Conservation (phyloP, 1,140 invertebrate genomes). For the Hylaeus volcanicus region DNA sequence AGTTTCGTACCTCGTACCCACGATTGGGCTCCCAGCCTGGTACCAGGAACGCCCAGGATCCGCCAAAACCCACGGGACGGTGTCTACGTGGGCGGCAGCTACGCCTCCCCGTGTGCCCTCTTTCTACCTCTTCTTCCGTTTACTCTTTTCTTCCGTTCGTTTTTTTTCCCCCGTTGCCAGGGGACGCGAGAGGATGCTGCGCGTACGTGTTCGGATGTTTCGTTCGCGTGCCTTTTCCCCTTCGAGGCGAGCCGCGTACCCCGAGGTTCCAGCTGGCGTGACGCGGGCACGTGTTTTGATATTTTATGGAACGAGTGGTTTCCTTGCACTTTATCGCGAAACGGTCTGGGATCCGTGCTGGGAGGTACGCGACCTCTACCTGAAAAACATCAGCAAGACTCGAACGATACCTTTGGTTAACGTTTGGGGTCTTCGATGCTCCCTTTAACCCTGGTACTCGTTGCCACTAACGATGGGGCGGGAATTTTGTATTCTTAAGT, state of each 20-base stretch:
- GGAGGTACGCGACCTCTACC: no score
- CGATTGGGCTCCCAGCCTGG: conserved; percentile 76
- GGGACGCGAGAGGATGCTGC: conserved; percentile 15
- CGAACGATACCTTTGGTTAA: no score
- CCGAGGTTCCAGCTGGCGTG: neutral
- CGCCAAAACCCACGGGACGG: conserved; percentile 75
- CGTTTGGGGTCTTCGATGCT: no score
- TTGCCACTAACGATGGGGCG: no score
- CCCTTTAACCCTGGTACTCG: no score
- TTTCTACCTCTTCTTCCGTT: conserved; percentile 61
- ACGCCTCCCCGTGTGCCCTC: conserved; percentile 72
- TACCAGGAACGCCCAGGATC: conserved; percentile 77
- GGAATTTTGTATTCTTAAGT: no score
- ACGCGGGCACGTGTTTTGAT: no score
- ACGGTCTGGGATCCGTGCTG: neutral
- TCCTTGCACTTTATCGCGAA: neutral
- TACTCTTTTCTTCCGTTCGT: conserved; percentile 56
- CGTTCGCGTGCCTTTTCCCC: conserved; percentile 36
- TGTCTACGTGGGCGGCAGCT: conserved; percentile 75
- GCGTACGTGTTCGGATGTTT: conserved; percentile 51
- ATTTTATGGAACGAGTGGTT: neutral
- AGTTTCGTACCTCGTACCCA: conserved; percentile 75
- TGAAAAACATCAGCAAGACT: no score
- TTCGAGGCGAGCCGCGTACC: neutral
- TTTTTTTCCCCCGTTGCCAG: conserved; percentile 58